phyloP scores from a whole-genome alignment of 2,113 vertebrate genomes.

The Leiothrix lutea region DNA sequence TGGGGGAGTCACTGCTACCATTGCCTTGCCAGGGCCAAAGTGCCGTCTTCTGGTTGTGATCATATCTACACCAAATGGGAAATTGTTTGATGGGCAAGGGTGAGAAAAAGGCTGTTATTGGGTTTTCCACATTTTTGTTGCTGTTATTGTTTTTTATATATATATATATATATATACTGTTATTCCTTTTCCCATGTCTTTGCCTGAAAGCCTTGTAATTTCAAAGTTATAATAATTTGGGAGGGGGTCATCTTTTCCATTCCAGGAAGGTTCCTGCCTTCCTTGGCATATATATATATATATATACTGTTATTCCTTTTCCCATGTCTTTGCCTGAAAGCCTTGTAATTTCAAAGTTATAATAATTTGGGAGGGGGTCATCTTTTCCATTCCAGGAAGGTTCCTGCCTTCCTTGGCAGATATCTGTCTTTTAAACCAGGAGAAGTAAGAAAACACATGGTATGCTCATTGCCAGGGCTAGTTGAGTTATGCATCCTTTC shows the following conservation, averaged over 20 bases:
- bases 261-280: not conserved
- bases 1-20: not conserved
- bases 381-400: not conserved
- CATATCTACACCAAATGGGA: not conserved
- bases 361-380: not conserved
- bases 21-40: not conserved
- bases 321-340: not conserved
- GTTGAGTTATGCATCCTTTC: not conserved
- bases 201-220: not conserved
- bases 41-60: not conserved
- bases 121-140: not conserved
- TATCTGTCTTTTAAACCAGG: not conserved
- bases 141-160: not conserved
- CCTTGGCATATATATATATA: not conserved
- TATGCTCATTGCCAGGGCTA: not conserved
- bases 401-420: not conserved
- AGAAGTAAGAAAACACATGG: not conserved
- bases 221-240: not conserved
- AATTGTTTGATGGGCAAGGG: accelerated
- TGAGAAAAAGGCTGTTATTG: not conserved
- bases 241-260: not conserved
- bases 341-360: not conserved
- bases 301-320: not conserved
- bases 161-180: no score
- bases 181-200: not conserved